Evolutionary conservation across 1,140 invertebrate species (phyloP), one percentile per base, ranked within the genome.

Genomic region (Pseudomyrmex concolor): DNA sequence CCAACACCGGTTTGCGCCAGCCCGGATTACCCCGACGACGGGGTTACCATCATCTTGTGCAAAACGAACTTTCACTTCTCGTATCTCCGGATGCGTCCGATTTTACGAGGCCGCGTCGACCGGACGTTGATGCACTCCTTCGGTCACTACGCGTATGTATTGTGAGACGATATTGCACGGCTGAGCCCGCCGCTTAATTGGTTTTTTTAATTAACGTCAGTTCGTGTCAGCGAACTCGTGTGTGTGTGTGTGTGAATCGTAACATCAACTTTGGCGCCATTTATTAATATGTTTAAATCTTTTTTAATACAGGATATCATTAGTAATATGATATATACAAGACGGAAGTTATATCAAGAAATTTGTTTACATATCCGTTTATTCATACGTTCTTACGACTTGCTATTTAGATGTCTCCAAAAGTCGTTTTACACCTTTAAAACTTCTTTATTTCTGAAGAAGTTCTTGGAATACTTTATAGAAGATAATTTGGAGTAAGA

Each of bases 1-100:
- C 81, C 83, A 81, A 51, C 74, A 63, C 62, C 88, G 76, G 48
- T 51, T 78, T 45, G 15, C 71, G 70, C 63, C 80, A 60, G 66
- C 72, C 82, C 34, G 34, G 34, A 74, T 87, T 84, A 89, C 81
- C 76, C 86, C 12, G 70, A n/a, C 48, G 48, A 43, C 64, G 60
- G 54, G 17, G 80, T 83, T 81, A 78, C 82, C 77, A 80, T 86
- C 89, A 86, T 84, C 83, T 84, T 89, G 74, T 78, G 81, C 83
- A 87, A 86, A 86, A 86, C 73, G 78, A 86, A 92, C 92, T 92
- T 92, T 92, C 91, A 92, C 92, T 92, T 89, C 72, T 85, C 84
- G 84, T 88, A 89, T 90, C 90, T 88, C 86, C 89, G 86, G 82
- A 90, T 87, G 85, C 85, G 85, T 57, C 81, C 84, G 80, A 85